Evolutionary conservation across 92 coral and sea anemone species (phyloP), one percentile per base, ranked within the genome.

Genomic region (Isaurus tuberculatus): DNA sequence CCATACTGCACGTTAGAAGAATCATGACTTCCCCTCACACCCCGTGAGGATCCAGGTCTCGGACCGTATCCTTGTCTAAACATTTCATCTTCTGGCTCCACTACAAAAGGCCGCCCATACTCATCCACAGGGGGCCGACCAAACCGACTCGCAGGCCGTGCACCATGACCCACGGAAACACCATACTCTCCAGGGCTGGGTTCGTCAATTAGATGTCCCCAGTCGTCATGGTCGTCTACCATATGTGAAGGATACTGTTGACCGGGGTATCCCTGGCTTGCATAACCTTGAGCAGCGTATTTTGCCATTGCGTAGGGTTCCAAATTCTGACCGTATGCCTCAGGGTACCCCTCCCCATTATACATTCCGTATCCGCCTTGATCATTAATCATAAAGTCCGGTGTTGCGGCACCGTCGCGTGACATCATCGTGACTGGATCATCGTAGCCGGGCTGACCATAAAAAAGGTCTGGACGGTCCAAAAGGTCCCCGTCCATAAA

Each of bases 381-480:
- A 0, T 93, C 97, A 15, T 87, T 89, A 79, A 91, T 85, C 94
- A 96, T 88, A 85, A 90, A 90, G 70, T 96, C 99, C n/a, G 99
- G 99, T 16, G 97, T 94, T 66, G 89, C 86, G 31, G 98, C 99
- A 23, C 99, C 99, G 82, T 96, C 99, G 63, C 99, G 99, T 65
- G 94, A 92, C 89, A 92, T 92, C 15, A 96, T 90, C 75, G 97
- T 93, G 84, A 93, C 97, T 16, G 97, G 97, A 84, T 96, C 99
- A 63, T 94, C 99, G 65, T 96, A 96, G 65, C 98, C 98, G 44
- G 97, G 99, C 86, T 94, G 99, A 43, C 99, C 99, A 77, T 96
- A 96, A 86, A 96, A 96, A 81, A 96, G 84, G 60, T 94, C 99
- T 36, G 98, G 96, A 72, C 99, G 91, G 85, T 96, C 99, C 16